phyloP scores from a whole-genome alignment of 2,888 invertebrate species.

The Athetis lepigone region DNA sequence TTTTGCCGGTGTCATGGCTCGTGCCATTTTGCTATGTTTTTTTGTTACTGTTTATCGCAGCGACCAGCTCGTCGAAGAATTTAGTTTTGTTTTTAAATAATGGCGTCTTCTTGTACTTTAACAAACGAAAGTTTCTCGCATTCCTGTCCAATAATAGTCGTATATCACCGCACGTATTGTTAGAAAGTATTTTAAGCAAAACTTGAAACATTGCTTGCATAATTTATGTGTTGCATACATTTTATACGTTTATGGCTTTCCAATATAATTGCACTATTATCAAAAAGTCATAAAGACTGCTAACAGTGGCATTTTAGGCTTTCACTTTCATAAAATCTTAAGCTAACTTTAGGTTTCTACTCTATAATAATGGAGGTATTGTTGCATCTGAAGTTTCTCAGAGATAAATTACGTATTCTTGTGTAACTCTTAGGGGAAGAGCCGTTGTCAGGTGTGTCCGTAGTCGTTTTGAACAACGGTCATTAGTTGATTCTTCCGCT shows the following conservation, averaged over 20 bases:
- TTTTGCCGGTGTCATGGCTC: constrained; percentile 67
- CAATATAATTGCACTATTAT: constrained; percentile 64
- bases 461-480: constrained; percentile 63
- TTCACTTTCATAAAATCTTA: constrained; percentile 61
- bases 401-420: constrained; percentile 44
- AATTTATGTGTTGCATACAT: constrained; percentile 65
- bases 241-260: constrained; percentile 54
- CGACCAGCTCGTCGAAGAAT: constrained; percentile 60
- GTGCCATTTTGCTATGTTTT: constrained; percentile 70
- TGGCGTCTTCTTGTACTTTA: constrained; percentile 66
- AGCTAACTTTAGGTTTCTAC: constrained; percentile 41
- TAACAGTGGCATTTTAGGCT: constrained; percentile 51
- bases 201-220: constrained; percentile 60
- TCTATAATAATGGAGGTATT: constrained; percentile 39
- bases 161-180: constrained; percentile 76
- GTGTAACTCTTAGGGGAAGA: constrained; percentile 56
- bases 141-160: constrained; percentile 67
- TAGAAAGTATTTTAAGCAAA: constrained; percentile 75
- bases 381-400: constrained; percentile 39
- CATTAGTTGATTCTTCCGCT: constrained; percentile 69
- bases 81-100: constrained; percentile 74
- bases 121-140: constrained; percentile 71
- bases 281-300: constrained; percentile 57
- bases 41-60: constrained; percentile 64
- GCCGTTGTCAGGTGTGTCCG: constrained; percentile 59